A percentile compares a stretch with the other conserved stretches of the same genome.
Evolutionary conservation across 2,113 vertebrate genomes (phyloP).

Genomic region (Condylura cristata): DNA sequence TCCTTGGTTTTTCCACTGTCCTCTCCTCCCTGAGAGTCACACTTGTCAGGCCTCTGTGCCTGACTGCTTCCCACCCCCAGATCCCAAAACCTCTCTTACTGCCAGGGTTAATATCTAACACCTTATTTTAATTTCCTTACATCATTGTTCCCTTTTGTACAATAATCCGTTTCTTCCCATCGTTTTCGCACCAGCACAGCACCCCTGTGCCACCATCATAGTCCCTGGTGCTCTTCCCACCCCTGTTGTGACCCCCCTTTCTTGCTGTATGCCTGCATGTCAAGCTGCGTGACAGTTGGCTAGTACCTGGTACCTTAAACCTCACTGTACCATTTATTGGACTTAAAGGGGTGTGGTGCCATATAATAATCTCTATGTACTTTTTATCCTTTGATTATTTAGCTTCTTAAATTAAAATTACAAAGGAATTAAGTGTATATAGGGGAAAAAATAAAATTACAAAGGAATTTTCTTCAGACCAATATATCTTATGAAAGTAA

Average conservation of each 20-base stretch:
- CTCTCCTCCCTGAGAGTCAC: not conserved
- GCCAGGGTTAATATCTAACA: not conserved
- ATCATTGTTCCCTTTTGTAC: too few relatives aligned
- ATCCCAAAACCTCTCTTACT: not conserved
- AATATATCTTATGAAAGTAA: not conserved
- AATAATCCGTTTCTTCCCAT: too few relatives aligned
- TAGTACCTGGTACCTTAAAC: not conserved
- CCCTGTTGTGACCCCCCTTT: too few relatives aligned
- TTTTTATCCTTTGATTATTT: constrained; percentile 18
- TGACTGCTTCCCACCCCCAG: not conserved
- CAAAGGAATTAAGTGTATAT: not conserved
- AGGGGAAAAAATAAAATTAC: not conserved
- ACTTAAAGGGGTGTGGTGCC: not conserved
- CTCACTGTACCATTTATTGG: not conserved
- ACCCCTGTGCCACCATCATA: too few relatives aligned
- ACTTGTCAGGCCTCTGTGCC: not conserved
- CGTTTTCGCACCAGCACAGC: too few relatives aligned
- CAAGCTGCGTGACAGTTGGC: too few relatives aligned
- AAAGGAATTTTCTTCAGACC: not conserved
- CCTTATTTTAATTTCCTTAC: too few relatives aligned
- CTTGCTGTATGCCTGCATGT: too few relatives aligned
- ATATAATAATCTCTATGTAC: not conserved
- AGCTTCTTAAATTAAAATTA: not conserved
- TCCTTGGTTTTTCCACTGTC: not conserved
- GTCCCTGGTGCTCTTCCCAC: too few relatives aligned